phyloP scores from a whole-genome alignment of 2,113 vertebrate genomes.

The Hemiscyllium ocellatum region DNA sequence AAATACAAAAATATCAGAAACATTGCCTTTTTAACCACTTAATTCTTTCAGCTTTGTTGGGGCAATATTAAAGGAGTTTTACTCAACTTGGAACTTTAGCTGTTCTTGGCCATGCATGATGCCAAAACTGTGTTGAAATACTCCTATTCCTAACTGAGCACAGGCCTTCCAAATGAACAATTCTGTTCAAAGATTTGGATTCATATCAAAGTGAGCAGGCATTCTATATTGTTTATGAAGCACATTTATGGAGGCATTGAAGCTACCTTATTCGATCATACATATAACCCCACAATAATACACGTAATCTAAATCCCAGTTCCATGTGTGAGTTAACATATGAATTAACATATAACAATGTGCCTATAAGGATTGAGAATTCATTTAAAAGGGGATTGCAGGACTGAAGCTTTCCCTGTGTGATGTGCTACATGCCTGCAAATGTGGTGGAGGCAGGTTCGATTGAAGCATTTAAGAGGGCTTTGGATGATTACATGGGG shows the following conservation, averaged over 20 bases:
- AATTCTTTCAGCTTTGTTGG: too few species aligned
- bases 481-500: too few species aligned
- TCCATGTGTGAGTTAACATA: background rate
- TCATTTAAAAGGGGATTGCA: background rate
- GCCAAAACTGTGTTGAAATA: background rate
- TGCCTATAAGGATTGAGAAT: background rate
- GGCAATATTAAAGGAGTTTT: too few species aligned
- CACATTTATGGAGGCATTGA: background rate
- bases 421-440: too few species aligned
- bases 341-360: background rate
- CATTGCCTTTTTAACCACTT: too few species aligned
- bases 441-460: too few species aligned
- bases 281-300: background rate
- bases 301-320: background rate
- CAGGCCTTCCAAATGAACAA: background rate
- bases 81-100: too few species aligned
- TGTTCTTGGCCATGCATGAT: too few species aligned
- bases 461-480: too few species aligned
- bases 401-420: too few species aligned
- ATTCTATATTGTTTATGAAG: background rate
- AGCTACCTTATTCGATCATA: background rate
- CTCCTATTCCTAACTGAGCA: background rate
- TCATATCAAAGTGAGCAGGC: background rate
- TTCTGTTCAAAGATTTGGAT: background rate
- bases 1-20: too few species aligned